Evolutionary conservation across 2,888 invertebrate genomes (phyloP), one percentile per base, ranked within the genome.

Genomic region (Heliconius cydno): DNA sequence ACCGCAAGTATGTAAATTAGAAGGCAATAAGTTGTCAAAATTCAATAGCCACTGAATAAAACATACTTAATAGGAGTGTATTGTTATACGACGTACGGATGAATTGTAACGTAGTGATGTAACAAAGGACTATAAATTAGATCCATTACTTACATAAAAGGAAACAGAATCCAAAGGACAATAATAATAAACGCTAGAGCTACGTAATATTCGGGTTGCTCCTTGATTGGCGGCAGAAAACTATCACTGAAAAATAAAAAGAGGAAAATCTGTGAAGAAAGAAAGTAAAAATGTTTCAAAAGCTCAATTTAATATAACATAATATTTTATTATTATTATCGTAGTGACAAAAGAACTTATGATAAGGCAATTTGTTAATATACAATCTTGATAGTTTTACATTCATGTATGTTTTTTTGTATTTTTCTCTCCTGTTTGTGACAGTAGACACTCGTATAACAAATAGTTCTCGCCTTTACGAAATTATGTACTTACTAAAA

Each of bases 131-230:
- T 75, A 84, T 84, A 79, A 82, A 82, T 76, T 77, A 83, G 82
- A 79, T 81, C 77, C 65, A 81, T 81, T 80, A 92, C 94, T 92
- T 83, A 94, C 94, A 93, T 83, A 88, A 93, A 92, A 80, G 93
- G 91, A 81, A 91, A 86, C 65, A 87, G 79, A 65, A 91, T 89
- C 92, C 93, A 94, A n/a, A 94, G 79, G 12, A 91, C 90, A 19
- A 89, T 70, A 34, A 90, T 84, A n/a, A 94, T 88, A 60, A 92
- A 81, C 10, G 89, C 87, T 77, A 91, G 84, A 2, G 92, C 90
- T 52, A 91, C 80, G 83, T 86, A 94, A 85, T 92, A 91, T 82
- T 93, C 92, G 0, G 92, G 90, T 67, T 86, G 87, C n/a, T 89
- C 88, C 7, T 75, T 80, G 52, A 91, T 86, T 0, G 92, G 90